Conservation (phyloP, 2,888 invertebrate species). For the Trachelus iudaicus region DNA sequence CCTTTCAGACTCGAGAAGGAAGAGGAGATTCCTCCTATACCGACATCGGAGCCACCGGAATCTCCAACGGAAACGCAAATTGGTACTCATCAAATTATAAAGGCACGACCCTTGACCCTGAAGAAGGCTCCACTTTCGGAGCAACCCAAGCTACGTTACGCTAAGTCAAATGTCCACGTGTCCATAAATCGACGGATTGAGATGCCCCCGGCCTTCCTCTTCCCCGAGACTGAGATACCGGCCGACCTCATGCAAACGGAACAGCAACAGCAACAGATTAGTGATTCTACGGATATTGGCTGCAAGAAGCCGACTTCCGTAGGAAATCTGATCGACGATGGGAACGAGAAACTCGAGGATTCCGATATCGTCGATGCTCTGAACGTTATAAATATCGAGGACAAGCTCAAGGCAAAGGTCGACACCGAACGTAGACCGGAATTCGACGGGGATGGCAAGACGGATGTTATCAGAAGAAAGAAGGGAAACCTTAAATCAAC, state of each 20-base stretch:
- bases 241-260: slow-evolving; percentile 69
- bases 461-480: slow-evolving; percentile 76
- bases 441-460: slow-evolving; percentile 36
- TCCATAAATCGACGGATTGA: slow-evolving; percentile 81
- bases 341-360: slow-evolving; percentile 56
- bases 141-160: slow-evolving; percentile 78
- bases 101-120: slow-evolving; percentile 85
- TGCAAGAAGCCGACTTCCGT: slow-evolving; percentile 29
- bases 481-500: slow-evolving; percentile 81
- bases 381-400: slow-evolving; percentile 62
- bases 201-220: slow-evolving; percentile 85
- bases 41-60: slow-evolving; percentile 61
- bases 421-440: slow-evolving; percentile 42
- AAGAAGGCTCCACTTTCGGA: slow-evolving; percentile 86
- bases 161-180: slow-evolving; percentile 73
- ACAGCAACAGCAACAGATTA: slow-evolving; percentile 52
- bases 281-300: slow-evolving; percentile 46
- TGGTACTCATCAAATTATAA: slow-evolving; percentile 69
- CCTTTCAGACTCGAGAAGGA: slow-evolving; percentile 55
- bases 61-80: slow-evolving; percentile 58
- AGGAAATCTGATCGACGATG: slow-evolving; percentile 28
- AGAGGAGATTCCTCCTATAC: slow-evolving; percentile 59
- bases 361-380: slow-evolving; percentile 62
- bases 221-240: slow-evolving; percentile 79
- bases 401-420: slow-evolving; percentile 51